Base-by-base conservation (phyloP, 2,888 invertebrate genomes). In the Zygaena filipendulae region DNA sequence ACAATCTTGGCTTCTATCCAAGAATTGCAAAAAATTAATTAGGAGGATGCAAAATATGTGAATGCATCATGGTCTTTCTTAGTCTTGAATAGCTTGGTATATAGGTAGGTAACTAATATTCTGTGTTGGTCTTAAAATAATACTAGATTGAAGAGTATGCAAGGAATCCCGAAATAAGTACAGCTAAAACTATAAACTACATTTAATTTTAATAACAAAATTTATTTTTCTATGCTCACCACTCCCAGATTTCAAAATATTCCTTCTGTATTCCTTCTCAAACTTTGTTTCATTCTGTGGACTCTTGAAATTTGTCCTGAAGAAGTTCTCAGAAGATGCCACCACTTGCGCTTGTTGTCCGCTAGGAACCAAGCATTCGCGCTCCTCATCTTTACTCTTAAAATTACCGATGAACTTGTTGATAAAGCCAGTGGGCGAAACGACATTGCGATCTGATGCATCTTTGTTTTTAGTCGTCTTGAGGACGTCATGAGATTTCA, bases 371-470 rank as follows among this genome's bases (percentile, higher is more conserved):
- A 81, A 33, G 13, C 71, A 68, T 19, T 80, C 79, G 1, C 62
- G 45, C 20, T 81, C 80, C 16, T 79, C 79, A 32, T 74, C 77
- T 21, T 70, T 74, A 25, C 37, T 52, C 38, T 74, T 75, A 33
- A 75, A 74, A 35, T 74, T 79, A 0, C 75, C 77, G 9, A 81
- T 77, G 28, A 81, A 64, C 41, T 81, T 81, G 37, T 64, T 71
- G 9, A 80, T 64, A 27, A 81, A 74, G 0, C 72, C 69, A 0
- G 49, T 47, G 0, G 75, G 72, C 0, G 75, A 74, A 0, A 59
- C 59, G 0, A 68, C 51, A 9, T 68, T 67, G 3, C 45, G 39
- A 0, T 68, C 57, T 3, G 40, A 39, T 13, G 33, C n/a, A 4
- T 47, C 47, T 7, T 47, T 45, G 3, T 68, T 66, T 30, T 67